A percentile compares a stretch with the other conserved stretches of the same genome.
Evolutionary conservation across 2,113 vertebrate species (phyloP).

Genomic region (Myiozetetes cayanensis): DNA sequence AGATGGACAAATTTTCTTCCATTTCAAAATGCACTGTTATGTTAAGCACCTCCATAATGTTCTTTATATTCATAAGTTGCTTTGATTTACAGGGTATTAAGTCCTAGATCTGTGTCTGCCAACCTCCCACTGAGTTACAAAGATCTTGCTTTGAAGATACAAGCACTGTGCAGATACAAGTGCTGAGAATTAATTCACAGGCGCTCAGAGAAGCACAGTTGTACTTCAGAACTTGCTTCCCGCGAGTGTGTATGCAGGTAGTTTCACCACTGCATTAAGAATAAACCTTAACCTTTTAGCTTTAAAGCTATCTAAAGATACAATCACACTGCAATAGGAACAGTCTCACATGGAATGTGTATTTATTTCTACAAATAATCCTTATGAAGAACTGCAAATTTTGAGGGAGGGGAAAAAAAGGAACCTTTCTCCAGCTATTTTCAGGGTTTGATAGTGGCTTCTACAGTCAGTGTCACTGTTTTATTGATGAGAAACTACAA

Average conservation of each 20-base stretch:
- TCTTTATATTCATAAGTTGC: neutral
- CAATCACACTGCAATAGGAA: neutral
- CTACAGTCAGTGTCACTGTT: neutral
- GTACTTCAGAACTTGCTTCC: neutral
- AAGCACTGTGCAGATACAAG: neutral
- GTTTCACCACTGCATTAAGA: neutral
- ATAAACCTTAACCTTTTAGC: conserved; percentile 6
- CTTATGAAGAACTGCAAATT: neutral
- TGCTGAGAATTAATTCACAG: neutral
- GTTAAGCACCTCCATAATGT: neutral
- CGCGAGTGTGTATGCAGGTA: neutral
- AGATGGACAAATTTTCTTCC: neutral
- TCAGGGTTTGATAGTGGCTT: neutral
- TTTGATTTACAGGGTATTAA: conserved; percentile 12
- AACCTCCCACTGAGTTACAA: neutral
- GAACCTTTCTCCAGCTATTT: neutral
- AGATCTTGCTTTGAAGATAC: neutral
- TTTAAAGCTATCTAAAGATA: neutral
- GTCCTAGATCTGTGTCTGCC: neutral
- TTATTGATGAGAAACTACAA: neutral
- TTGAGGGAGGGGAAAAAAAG: neutral
- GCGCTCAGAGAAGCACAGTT: neutral
- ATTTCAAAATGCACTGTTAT: neutral
- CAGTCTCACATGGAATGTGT: neutral
- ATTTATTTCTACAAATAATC: neutral